Conservation (phyloP, 2,888 invertebrate genomes). For the Cataglyphis rosenhaueri region DNA sequence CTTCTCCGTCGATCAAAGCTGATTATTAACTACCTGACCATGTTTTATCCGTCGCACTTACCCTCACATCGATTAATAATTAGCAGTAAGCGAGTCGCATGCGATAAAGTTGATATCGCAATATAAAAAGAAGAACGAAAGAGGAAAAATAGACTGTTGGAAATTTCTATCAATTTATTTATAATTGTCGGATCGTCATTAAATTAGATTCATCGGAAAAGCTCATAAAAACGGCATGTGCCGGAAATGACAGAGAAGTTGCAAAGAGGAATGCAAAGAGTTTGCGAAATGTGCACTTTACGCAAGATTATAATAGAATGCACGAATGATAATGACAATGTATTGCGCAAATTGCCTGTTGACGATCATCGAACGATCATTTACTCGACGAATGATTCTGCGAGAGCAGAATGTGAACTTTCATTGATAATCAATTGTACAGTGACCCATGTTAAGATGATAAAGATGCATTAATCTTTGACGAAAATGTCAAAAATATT, state of each 20-base stretch:
- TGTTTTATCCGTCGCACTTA: slow-evolving; percentile 29
- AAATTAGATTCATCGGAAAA: slow-evolving; percentile 1
- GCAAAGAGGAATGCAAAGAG: not conserved
- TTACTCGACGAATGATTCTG: slow-evolving; percentile 15
- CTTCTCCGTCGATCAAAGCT: slow-evolving; percentile 45
- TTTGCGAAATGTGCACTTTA: slow-evolving; percentile 1
- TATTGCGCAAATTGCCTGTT: slow-evolving; percentile 16
- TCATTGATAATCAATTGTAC: not conserved
- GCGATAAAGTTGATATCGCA: not conserved
- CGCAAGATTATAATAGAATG: slow-evolving; percentile 2
- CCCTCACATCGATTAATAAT: slow-evolving; percentile 47
- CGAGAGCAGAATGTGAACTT: slow-evolving; percentile 8
- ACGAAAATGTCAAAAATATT: not conserved
- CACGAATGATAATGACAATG: not conserved
- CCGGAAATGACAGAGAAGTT: slow-evolving; percentile 3
- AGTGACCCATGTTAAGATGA: not conserved
- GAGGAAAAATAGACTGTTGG: not conserved
- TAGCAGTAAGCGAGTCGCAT: slow-evolving; percentile 14
- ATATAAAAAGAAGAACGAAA: not conserved
- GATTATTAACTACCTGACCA: slow-evolving; percentile 22
- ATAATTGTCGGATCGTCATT: not conserved
- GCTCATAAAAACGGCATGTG: not conserved
- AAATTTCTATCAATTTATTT: not conserved
- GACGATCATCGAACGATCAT: not conserved
- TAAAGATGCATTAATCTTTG: not conserved